A percentile compares a stretch with the other conserved stretches of the same genome.
Evolutionary conservation across 2,888 invertebrate species (phyloP).

Genomic region (Pyrgus malvae): DNA sequence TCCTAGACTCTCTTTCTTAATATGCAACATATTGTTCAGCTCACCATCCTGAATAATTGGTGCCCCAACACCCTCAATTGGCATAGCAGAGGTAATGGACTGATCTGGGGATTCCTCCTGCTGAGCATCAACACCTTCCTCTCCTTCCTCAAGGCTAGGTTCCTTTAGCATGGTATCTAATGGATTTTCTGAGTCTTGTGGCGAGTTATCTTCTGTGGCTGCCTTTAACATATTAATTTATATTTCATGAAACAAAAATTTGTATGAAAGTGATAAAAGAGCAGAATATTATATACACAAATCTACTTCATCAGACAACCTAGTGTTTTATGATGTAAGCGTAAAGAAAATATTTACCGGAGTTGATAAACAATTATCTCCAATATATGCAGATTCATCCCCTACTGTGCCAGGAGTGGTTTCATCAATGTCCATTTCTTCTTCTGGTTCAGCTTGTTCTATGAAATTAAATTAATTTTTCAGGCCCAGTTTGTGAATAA

Average conservation of each 20-base stretch:
- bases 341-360: conserved; percentile 55
- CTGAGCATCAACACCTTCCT: conserved; percentile 49
- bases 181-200: conserved; percentile 63
- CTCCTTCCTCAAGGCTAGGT: conserved; percentile 56
- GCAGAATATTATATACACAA: no score
- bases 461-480: not conserved
- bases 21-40: no score
- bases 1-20: no score
- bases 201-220: conserved; percentile 63
- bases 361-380: conserved; percentile 76
- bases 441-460: conserved; percentile 63
- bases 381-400: conserved; percentile 72
- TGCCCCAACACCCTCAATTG: conserved; percentile 66
- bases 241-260: not conserved
- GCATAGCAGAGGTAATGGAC: conserved; percentile 75
- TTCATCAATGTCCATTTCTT: conserved; percentile 77
- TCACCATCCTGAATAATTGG: conserved; percentile 73
- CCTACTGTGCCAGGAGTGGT: conserved; percentile 58
- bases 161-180: conserved; percentile 64
- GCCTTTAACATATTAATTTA: conserved; percentile 40
- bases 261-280: no score
- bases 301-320: no score
- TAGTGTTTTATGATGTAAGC: no score
- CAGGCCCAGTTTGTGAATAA: no score
- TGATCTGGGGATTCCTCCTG: conserved; percentile 77